Percentiles rank a stretch among this genome's conserved stretches.
These are phyloP conservation scores for Thamnophis elegans DNA, from an alignment of 2,797 vertebrate species.

Conservation along the genomic window DNA sequence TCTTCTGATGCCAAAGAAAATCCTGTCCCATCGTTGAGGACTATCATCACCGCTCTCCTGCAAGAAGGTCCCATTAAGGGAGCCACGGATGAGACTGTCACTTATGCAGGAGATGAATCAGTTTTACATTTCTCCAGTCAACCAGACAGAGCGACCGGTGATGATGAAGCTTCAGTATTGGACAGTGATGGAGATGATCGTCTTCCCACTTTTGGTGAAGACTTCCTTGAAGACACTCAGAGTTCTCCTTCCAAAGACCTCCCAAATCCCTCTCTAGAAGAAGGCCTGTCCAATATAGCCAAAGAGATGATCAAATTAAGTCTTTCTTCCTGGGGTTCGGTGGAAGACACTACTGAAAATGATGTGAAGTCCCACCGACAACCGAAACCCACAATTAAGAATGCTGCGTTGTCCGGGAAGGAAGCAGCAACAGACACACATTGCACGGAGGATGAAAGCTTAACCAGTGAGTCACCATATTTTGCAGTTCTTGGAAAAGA, in stretches of 20 bases:
- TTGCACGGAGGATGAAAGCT: conserved; percentile 13
- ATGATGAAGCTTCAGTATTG: not conserved
- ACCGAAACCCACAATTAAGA: not conserved
- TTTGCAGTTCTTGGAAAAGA: conserved; percentile 32
- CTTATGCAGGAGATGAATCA: not conserved
- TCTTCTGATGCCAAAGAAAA: not conserved
- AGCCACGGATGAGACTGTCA: not conserved
- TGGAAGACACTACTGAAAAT: conserved; percentile 41
- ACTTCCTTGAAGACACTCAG: not conserved
- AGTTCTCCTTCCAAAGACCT: not conserved
- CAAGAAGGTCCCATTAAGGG: conserved; percentile 1
- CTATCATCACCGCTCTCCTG: not conserved
- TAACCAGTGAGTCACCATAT: conserved; percentile 28
- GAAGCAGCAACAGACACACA: not conserved
- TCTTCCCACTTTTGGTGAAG: conserved; percentile 15
- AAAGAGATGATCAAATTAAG: conserved; percentile 6
- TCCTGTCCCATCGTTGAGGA: conserved; percentile 1
- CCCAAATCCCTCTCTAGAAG: not conserved
- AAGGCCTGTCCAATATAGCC: conserved; percentile 36
- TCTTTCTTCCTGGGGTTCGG: conserved; percentile 16
- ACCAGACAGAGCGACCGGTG: not conserved
- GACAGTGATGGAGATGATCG: not conserved
- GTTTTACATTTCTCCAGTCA: not conserved
- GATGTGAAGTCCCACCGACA: conserved; percentile 44
- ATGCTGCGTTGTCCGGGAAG: conserved; percentile 41